Base-by-base conservation (phyloP, 1,140 invertebrate species). In the Diprion similis region DNA sequence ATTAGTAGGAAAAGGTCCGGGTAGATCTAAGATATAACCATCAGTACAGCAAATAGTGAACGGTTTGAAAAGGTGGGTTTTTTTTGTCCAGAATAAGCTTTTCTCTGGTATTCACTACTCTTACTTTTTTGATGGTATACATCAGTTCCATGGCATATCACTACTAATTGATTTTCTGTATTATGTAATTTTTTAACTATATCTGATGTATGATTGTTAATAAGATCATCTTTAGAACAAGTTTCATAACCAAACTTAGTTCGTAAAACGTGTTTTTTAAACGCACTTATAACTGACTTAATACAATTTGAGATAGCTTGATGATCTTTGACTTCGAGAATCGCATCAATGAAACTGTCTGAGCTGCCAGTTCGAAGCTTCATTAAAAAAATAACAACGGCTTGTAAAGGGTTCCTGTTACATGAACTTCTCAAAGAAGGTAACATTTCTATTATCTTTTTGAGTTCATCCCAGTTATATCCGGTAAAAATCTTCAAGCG, bases 21-120 rank as follows among this genome's bases (percentile, higher is more conserved):
- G 37, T 51, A 79, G 70, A 75, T 80, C 78, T 13, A 78, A 24
- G 10, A 80, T 73, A 68, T 64, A 83, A 77, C 78, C 77, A 68
- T 77, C 70, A 46, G 78, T 81, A n/a, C 73, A 73, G 68, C 79
- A 78, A 71, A 79, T 78, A 15, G 79, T 78, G 46, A 80, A 79
- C 46, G 78, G 77, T 68, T 80, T 75, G 51, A 74, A 78, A 19
- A 80, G 71, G 19, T 71, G 67, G 7, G 48, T 46, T 66, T 75
- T 75, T 81, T 80, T 68, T 79, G 76, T 11, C 74, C 73, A 11
- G 77, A 78, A 72, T 79, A 78, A 15, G 79, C 77, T 70, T 77
- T 78, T 15, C 76, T 65, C 67, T 77, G 76, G 37, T 79, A 79
- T 10, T 71, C 51, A 70, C 78, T 81, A 65, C 76, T 81, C 11